Conservation (phyloP, 2,113 vertebrate species). For the Rhizomys pruinosus region DNA sequence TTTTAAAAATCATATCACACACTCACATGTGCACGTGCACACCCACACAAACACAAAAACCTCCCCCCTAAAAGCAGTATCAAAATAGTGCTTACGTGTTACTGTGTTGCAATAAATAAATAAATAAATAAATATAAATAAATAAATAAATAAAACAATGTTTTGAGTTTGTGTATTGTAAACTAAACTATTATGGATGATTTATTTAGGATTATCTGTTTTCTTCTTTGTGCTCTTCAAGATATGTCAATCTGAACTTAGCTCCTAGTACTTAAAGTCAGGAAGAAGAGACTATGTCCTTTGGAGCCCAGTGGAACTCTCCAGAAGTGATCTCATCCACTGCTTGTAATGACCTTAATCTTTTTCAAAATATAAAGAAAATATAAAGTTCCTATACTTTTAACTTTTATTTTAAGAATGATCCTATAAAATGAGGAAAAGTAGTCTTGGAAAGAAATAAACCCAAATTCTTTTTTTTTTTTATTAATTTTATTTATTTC, state of each 20-base stretch:
- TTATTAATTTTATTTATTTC: too few species aligned
- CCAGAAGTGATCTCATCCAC: background rate
- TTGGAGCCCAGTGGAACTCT: background rate
- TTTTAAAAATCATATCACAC: constrained; percentile 24
- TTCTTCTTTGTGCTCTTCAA: constrained; percentile 24
- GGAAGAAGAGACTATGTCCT: background rate
- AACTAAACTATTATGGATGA: background rate
- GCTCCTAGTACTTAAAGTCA: background rate
- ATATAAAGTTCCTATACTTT: background rate
- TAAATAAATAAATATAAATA: too few species aligned
- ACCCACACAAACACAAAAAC: background rate
- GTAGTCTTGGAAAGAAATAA: background rate
- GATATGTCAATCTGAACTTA: background rate
- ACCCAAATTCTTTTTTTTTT: constrained; percentile 2
- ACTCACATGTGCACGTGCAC: background rate
- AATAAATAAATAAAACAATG: background rate
- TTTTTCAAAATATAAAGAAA: background rate
- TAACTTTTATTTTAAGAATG: constrained; percentile 20
- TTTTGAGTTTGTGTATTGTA: constrained; percentile 17
- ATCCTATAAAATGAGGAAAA: constrained; percentile 32
- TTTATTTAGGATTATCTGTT: background rate
- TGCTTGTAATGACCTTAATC: background rate
- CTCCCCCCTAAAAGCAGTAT: background rate
- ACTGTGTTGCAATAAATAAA: background rate
- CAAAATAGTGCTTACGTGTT: background rate